Evolutionary conservation across 2,797 vertebrate genomes (phyloP).

Genomic region (Chelonia mydas): DNA sequence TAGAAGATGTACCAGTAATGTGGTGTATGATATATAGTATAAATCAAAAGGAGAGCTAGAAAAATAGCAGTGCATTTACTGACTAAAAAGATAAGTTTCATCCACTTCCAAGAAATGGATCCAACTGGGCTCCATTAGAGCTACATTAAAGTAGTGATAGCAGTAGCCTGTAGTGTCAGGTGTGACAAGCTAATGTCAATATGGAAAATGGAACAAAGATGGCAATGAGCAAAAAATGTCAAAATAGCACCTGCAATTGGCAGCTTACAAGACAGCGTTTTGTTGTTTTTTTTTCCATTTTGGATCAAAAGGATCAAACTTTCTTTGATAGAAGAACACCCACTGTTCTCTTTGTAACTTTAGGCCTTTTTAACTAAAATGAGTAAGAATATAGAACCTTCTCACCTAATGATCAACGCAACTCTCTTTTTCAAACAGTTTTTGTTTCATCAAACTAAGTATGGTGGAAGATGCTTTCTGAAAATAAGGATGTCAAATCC

Average conservation of each 20-base stretch:
- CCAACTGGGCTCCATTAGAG: neutral
- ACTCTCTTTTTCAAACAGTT: neutral
- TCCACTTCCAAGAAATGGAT: neutral
- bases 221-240: neutral
- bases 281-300: neutral
- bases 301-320: neutral
- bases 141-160: neutral
- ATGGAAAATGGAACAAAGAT: neutral
- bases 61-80: neutral
- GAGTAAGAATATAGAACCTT: neutral
- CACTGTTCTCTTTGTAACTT: neutral
- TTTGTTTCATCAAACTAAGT: neutral
- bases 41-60: neutral
- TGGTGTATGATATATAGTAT: neutral
- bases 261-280: neutral
- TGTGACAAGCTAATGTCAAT: neutral
- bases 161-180: neutral
- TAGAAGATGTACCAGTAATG: neutral
- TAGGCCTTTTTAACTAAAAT: neutral
- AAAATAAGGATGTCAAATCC: neutral
- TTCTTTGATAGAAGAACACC: neutral
- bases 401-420: neutral
- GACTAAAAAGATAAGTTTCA: neutral
- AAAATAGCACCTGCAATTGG: fast-evolving
- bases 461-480: neutral